Evolutionary conservation across 2,113 vertebrate genomes (phyloP).

Genomic region (Perognathus longimembris): DNA sequence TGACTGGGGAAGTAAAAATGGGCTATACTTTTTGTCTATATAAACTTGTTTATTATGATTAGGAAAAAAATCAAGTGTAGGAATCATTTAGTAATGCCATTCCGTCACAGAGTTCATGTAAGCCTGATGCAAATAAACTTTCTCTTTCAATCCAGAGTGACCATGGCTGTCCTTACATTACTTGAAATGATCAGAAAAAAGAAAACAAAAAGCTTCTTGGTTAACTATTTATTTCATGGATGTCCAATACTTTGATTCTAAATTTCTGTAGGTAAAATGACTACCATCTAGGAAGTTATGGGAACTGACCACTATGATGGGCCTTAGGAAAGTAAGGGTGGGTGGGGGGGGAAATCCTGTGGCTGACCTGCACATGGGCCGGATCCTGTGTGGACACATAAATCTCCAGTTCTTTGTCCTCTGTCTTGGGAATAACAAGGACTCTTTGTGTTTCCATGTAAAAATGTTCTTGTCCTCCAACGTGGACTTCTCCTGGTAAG

Average conservation of each 20-base stretch:
- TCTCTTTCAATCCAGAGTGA: not conserved
- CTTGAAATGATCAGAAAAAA: not conserved
- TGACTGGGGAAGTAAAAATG: not conserved
- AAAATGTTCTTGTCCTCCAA: slow-evolving; percentile 93
- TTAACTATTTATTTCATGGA: not conserved
- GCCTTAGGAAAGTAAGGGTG: not conserved
- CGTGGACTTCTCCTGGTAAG: slow-evolving; percentile 85
- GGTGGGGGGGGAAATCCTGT: not conserved
- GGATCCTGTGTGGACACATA: slow-evolving; percentile 89
- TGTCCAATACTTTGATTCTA: not conserved
- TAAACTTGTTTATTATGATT: not conserved
- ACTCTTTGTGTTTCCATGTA: slow-evolving; percentile 93
- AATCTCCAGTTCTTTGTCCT: slow-evolving; percentile 89
- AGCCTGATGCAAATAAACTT: not conserved
- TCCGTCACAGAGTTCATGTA: not conserved
- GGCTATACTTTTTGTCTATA: not conserved
- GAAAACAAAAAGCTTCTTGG: not conserved
- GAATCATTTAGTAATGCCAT: not conserved
- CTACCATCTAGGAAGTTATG: not conserved
- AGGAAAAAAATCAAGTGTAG: not conserved
- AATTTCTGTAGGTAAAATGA: not conserved
- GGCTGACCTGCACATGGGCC: slow-evolving; percentile 85
- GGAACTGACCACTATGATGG: not conserved
- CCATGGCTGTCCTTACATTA: not conserved
- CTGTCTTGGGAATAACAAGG: slow-evolving; percentile 89